Evolutionary conservation across 2,113 vertebrate species (phyloP).

Genomic region (Notiomystis cincta): DNA sequence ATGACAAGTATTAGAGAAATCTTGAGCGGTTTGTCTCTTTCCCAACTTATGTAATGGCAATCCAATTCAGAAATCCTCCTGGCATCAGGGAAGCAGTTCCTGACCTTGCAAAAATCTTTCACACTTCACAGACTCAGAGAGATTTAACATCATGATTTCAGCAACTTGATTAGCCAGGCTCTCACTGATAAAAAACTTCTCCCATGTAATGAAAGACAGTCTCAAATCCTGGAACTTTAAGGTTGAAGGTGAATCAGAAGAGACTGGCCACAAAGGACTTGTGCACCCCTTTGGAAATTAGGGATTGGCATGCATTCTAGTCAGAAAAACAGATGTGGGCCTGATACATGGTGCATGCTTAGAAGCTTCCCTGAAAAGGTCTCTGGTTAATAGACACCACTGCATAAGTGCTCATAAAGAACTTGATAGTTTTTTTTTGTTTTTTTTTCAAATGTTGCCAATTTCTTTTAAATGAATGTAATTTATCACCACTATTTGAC

Average conservation of each 20-base stretch:
- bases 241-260: background rate
- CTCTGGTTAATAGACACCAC: background rate
- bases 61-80: background rate
- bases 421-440: too few relatives aligned
- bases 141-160: background rate
- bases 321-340: background rate
- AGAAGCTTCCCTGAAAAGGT: background rate
- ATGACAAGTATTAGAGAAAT: background rate
- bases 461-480: background rate
- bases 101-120: background rate
- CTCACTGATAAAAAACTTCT: background rate
- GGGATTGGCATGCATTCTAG: background rate
- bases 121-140: background rate
- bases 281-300: background rate
- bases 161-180: background rate
- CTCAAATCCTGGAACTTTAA: background rate
- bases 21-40: background rate
- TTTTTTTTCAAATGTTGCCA: background rate
- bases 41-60: background rate
- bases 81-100: background rate
- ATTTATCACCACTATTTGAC: background rate
- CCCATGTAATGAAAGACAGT: background rate
- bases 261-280: background rate
- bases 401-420: background rate
- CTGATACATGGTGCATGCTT: accelerated